Evolutionary conservation across 2,113 vertebrate species (phyloP), one percentile per base, ranked within the genome.

Genomic region (Eubucco bourcierii): DNA sequence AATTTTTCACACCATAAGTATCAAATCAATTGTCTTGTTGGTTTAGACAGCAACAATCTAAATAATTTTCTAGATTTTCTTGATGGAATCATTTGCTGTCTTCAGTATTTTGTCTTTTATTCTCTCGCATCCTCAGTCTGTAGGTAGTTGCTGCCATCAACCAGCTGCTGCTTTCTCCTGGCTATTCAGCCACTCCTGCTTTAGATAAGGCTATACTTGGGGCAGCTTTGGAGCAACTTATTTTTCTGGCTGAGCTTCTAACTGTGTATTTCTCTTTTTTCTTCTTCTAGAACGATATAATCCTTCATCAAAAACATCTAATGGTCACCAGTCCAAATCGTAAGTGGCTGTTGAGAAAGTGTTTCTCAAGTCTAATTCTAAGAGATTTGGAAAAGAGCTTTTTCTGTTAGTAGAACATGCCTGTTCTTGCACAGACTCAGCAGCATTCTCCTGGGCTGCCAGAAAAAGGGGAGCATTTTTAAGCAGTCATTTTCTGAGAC

Each of bases 281-380:
- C 68, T 92, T 95, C n/a, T 83, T 96, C 68, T 88, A 99, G 99
- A 99, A 96, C 98, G 99, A 97, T 98, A 98, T 2, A 98, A 96
- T 94, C 96, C 98, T 97, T 98, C 98, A 86, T 98, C 99, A 72
- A 99, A 99, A 97, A 96, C 98, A 27, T 99, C 99, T 87, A 98
- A 98, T 96, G 98, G 98, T 50, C 99, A 99, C 92, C 98, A 98
- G 33, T 97, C 98, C 74, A 99, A 99, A 98, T 97, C 98, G 94
- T 98, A 98, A 98, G 98, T 98, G 89, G 73, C 71, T 73, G 29
- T 31, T 87, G 74, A 31, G 47, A 39, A 66, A 76, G 56, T 4
- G 0, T 64, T 56, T 24, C 66, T 28, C 33, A 16, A 66, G 53
- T 10, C 0, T 2, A 9, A 3, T n/a, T 50, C 72, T 5, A 59